Base-by-base conservation (phyloP, 2,797 vertebrate species). In the Gadopsis bispinosus region DNA sequence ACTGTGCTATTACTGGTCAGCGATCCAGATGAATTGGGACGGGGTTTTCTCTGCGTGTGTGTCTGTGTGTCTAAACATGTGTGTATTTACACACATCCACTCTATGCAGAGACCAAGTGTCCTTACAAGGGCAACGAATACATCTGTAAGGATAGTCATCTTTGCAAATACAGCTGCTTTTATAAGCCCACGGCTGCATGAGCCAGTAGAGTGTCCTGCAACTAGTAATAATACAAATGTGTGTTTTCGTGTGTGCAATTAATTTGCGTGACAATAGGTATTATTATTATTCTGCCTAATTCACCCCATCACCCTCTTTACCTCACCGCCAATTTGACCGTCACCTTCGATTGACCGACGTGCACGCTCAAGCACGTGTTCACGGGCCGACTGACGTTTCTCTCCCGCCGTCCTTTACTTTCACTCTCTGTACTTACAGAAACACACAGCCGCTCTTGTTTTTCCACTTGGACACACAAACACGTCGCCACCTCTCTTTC, bases 251-350 rank as follows among this genome's bases (percentile, higher is more conserved):
- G 13, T 55, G 43, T 22, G n/a, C 39, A 37, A 56, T 78, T 73
- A 53, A 71, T 79, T 67, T 66, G 29, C 48, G 12, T 53, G 45
- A 64, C 31, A 41, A 84, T 62, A 80, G 72, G 83, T 88, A n/a
- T 90, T 87, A 86, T 91, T 92, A 89, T 93, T 92, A 87, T 86
- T 85, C 80, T 60, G 53, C 60, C 64, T 88, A 83, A 85, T 88
- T 91, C 77, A 79, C 62, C 69, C 77, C 67, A 73, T 88, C 75
- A 69, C 71, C 82, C 79, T 85, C 54, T 79, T 84, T 80, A 86
- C 87, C 86, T 81, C 60, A 54, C 47, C 69, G 69, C 70, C 78
- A 81, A 60, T 78, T 73, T 79, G 81, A 83, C 77, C 84, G 85
- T 77, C 79, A 61, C 78, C 79, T 75, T 88, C 80, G 90, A 79